A percentile compares a stretch with the other conserved stretches of the same genome.
phyloP scores from a whole-genome alignment of 2,888 invertebrate species.

The Platerodrilus igneus region DNA sequence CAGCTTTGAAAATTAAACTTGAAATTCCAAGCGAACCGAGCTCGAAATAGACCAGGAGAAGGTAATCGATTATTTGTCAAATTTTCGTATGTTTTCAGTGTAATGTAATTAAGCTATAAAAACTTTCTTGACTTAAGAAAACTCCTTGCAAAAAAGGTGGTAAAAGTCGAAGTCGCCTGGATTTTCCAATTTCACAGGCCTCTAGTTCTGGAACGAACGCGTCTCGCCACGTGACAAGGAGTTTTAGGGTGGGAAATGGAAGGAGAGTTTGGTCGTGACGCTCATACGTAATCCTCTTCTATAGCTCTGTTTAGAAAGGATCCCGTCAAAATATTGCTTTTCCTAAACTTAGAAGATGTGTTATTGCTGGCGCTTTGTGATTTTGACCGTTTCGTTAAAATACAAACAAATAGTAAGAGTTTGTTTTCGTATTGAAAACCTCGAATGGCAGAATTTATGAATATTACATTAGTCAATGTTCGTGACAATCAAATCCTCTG shows the following conservation, averaged over 20 bases:
- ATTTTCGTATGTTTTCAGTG: constrained; percentile 14
- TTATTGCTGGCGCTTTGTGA: constrained; percentile 31
- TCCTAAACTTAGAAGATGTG: constrained; percentile 30
- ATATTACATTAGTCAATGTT: constrained; percentile 19
- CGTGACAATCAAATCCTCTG: constrained; percentile 22
- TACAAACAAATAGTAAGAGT: no score
- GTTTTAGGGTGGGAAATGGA: constrained; percentile 20
- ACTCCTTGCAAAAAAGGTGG: constrained; percentile 32
- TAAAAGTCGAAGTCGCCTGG: constrained; percentile 42
- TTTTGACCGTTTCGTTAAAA: constrained; percentile 22
- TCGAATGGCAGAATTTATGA: constrained; percentile 19
- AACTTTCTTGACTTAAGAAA: constrained; percentile 24
- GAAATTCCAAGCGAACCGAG: constrained; percentile 12
- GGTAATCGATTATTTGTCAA: constrained; percentile 14
- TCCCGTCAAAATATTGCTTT: constrained; percentile 39
- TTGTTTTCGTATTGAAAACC: no score
- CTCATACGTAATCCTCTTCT: constrained; percentile 35
- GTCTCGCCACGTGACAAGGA: constrained; percentile 39
- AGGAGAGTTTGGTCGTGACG: constrained; percentile 30
- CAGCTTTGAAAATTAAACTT: constrained; percentile 17
- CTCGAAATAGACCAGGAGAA: constrained; percentile 9
- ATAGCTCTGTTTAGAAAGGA: constrained; percentile 37
- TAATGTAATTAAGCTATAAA: constrained; percentile 21
- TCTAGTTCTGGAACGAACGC: constrained; percentile 44
- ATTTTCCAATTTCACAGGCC: constrained; percentile 50